A percentile compares a stretch with the other conserved stretches of the same genome.
phyloP scores from a whole-genome alignment of 2,888 invertebrate species.

The Arrhopalites spinosus region DNA sequence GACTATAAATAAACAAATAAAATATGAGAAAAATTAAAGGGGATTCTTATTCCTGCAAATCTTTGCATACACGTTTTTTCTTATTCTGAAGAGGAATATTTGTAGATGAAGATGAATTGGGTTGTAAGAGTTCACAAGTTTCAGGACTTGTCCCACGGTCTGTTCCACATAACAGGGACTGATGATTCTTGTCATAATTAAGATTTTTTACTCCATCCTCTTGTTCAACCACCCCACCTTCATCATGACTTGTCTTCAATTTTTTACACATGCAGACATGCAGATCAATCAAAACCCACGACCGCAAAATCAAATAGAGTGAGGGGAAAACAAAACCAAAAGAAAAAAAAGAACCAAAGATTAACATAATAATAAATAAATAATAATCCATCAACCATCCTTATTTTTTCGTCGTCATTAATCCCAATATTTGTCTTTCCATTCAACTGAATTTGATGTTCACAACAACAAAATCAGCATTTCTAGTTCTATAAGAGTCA shows the following conservation, averaged over 20 bases:
- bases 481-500: neutral
- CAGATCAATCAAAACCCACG: neutral
- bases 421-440: too few relatives aligned
- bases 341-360: neutral
- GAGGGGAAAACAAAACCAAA: neutral
- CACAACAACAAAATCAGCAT: neutral
- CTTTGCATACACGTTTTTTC: slow-evolving; percentile 7
- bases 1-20: neutral
- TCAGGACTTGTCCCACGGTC: slow-evolving; percentile 7
- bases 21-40: neutral
- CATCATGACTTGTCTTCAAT: slow-evolving; percentile 4
- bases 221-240: neutral
- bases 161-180: neutral
- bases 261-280: neutral
- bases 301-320: neutral
- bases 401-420: too few relatives aligned
- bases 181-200: neutral
- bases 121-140: slow-evolving; percentile 8
- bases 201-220: neutral
- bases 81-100: slow-evolving; percentile 7
- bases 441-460: too few relatives aligned
- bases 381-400: neutral
- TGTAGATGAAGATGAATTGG: neutral
- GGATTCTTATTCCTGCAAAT: neutral
- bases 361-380: neutral